These are phyloP conservation scores for Chelmon rostratus DNA, from an alignment of 2,797 vertebrate genomes.

Conservation along the genomic window DNA sequence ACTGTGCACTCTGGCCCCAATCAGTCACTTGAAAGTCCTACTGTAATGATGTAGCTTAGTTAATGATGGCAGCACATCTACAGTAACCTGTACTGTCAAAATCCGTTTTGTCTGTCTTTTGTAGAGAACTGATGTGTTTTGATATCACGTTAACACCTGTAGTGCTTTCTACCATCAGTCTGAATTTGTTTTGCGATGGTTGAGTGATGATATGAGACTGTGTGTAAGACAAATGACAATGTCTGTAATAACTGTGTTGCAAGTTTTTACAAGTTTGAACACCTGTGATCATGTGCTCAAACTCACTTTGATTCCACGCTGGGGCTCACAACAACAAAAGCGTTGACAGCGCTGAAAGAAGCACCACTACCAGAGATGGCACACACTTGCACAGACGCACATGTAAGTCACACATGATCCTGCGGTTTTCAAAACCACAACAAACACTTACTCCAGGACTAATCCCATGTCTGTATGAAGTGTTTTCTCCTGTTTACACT, in stretches of 20 bases:
- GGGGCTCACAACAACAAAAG: constrained; percentile 33
- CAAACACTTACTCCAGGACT: constrained; percentile 65
- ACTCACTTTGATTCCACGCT: constrained; percentile 46
- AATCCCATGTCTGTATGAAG: constrained; percentile 66
- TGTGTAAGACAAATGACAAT: not conserved
- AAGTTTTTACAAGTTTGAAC: constrained; percentile 45
- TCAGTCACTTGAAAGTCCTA: not conserved
- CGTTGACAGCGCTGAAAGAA: constrained; percentile 40
- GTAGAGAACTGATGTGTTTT: constrained; percentile 16
- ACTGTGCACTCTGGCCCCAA: not conserved
- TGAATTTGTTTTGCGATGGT: constrained; percentile 43
- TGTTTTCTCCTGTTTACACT: constrained; percentile 78
- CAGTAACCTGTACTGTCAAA: constrained; percentile 2
- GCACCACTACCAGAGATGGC: constrained; percentile 37
- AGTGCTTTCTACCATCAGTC: constrained; percentile 9
- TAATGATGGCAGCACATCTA: not conserved
- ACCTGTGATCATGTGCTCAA: constrained; percentile 39
- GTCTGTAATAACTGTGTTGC: constrained; percentile 34
- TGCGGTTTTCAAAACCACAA: constrained; percentile 72
- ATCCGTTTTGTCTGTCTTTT: not conserved
- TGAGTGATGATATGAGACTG: constrained; percentile 31
- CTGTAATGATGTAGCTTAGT: not conserved
- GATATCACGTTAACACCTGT: constrained; percentile 4
- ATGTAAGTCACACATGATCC: constrained; percentile 56
- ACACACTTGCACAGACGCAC: constrained; percentile 42